Evolutionary conservation across 1,140 invertebrate genomes (phyloP), one percentile per base, ranked within the genome.

Genomic region (Tetraneura akinire): DNA sequence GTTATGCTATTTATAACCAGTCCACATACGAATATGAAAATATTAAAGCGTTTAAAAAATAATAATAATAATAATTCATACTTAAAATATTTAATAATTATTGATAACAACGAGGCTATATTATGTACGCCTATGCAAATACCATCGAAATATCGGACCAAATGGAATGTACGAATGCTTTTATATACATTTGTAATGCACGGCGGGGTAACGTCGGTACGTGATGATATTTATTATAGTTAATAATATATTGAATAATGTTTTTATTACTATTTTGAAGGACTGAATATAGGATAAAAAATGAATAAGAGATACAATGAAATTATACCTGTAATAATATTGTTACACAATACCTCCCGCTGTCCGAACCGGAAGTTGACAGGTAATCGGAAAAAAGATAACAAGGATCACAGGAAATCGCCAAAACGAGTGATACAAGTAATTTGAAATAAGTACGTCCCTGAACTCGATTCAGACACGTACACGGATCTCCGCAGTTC

Each of bases 201-300:
- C 68, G 26, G 26, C 68, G 51, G 68, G 47, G 68, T 71, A 51
- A n/a, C 23, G 29, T 23, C 45, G 68, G 68, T 51, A 71, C 68
- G 68, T 71, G 68, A 70, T 49, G 68, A 51, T 71, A 45, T 4
- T 4, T 37, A 37, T 8, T 8, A 62, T 71, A 68, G 66, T 68
- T 68, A 68, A 68, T 68, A 68, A n/a, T 42, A 64, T 9, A 68
- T n/a, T n/a, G n/a, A 3, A 37, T 37, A 37, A 42, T 68, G 47
- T 68, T 68, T 23, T 68, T 51, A 51, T 71, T n/a, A n/a, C n/a
- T n/a, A n/a, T n/a, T n/a, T 49, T 45, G 47, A 71, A 71, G 47
- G 68, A 71, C 68, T 71, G 68, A 51, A 51, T 42, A 68, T 68
- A 26, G 68, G n/a, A 51, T 26, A 71, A 32, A 45, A 62, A 42